phyloP scores from a whole-genome alignment of 2,113 vertebrate species.

The Orientallactaga bullata region DNA sequence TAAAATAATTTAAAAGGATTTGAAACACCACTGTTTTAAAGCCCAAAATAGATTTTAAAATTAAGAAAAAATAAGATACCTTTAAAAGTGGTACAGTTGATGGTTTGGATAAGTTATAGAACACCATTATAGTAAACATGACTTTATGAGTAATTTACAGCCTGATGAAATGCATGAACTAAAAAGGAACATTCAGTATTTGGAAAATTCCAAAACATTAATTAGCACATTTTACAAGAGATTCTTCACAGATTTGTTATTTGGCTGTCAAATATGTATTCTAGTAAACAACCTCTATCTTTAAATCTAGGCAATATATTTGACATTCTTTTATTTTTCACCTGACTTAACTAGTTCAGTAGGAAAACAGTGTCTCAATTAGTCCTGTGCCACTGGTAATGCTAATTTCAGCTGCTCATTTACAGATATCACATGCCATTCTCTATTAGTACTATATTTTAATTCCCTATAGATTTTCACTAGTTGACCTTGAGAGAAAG shows the following conservation, averaged over 20 bases:
- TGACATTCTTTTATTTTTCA: slow-evolving; percentile 49
- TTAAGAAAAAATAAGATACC: slow-evolving; percentile 16
- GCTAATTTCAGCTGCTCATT: slow-evolving; percentile 85
- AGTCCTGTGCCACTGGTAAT: slow-evolving; percentile 76
- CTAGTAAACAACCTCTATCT: not conserved
- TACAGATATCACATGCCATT: slow-evolving; percentile 78
- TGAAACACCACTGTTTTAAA: not conserved
- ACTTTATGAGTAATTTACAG: not conserved
- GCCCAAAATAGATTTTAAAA: not conserved
- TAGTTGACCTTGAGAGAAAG: slow-evolving; percentile 87
- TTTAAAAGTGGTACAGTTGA: not conserved
- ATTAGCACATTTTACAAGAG: not conserved
- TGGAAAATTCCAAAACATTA: slow-evolving; percentile 1
- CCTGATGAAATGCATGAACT: slow-evolving; percentile 41
- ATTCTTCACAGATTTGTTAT: not conserved
- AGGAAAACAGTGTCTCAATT: slow-evolving; percentile 66
- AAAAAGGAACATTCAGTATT: not conserved
- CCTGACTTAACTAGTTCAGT: slow-evolving; percentile 75
- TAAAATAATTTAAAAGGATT: slow-evolving; percentile 2
- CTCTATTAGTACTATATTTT: slow-evolving; percentile 81
- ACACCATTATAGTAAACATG: not conserved
- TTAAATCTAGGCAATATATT: not conserved
- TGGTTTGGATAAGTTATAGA: slow-evolving; percentile 14
- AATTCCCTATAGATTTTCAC: slow-evolving; percentile 87
- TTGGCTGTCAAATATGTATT: not conserved